Evolutionary conservation across 2,888 invertebrate species (phyloP).

Genomic region (Aleiodes testaceus): DNA sequence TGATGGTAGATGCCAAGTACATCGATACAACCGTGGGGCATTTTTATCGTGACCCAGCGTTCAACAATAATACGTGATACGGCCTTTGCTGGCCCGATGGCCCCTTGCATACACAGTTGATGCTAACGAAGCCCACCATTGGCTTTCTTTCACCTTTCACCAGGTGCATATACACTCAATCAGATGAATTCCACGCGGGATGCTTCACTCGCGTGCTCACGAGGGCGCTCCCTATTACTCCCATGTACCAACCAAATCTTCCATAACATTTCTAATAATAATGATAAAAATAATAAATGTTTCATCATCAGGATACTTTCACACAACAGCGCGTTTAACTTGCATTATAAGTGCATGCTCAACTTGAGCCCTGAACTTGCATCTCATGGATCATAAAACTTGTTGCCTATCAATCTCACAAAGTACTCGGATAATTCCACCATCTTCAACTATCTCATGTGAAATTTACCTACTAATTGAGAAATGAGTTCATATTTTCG

Average conservation of each 20-base stretch:
- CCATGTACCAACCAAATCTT: slow-evolving; percentile 33
- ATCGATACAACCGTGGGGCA: slow-evolving; percentile 31
- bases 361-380: slow-evolving; percentile 11
- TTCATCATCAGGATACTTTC: neutral
- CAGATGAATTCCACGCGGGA: slow-evolving; percentile 15
- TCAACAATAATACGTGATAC: slow-evolving; percentile 60
- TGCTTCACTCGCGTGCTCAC: slow-evolving; percentile 15
- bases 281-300: neutral
- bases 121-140: slow-evolving; percentile 56
- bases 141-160: slow-evolving; percentile 54
- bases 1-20: slow-evolving; percentile 2
- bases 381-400: neutral
- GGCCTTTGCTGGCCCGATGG: slow-evolving; percentile 52
- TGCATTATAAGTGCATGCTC: neutral
- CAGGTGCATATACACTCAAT: slow-evolving; percentile 41
- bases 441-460: neutral
- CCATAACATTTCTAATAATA: neutral
- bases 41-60: slow-evolving; percentile 55
- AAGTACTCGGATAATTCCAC: neutral
- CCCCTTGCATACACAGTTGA: slow-evolving; percentile 42
- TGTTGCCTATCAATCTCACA: slow-evolving; percentile 21
- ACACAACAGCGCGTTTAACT: slow-evolving; percentile 6
- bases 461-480: slow-evolving; percentile 19
- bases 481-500: slow-evolving; percentile 28
- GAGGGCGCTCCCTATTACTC: slow-evolving; percentile 37